These are phyloP conservation scores for Diarsia brunnea DNA, from an alignment of 2,888 invertebrate species.

Conservation along the genomic window DNA sequence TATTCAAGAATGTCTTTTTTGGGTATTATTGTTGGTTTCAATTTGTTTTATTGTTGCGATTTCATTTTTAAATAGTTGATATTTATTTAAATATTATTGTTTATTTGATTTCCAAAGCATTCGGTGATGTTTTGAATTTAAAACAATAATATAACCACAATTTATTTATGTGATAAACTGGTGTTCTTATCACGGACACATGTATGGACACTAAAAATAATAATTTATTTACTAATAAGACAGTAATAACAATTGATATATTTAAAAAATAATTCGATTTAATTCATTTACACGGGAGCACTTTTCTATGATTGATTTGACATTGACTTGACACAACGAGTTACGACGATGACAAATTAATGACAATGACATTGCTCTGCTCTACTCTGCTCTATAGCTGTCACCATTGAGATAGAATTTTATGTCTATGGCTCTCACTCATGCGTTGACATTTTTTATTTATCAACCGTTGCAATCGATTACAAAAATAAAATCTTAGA, in stretches of 20 bases:
- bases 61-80: neutral
- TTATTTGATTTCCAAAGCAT: neutral
- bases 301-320: slow-evolving; percentile 28
- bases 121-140: slow-evolving; percentile 22
- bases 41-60: neutral
- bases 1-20: neutral
- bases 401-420: no score
- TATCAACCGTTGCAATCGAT: neutral
- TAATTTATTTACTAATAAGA: no score
- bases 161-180: neutral
- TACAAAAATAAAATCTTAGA: neutral
- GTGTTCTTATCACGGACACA: neutral
- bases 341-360: neutral
- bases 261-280: no score
- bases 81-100: neutral
- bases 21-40: neutral
- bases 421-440: no score
- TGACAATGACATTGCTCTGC: slow-evolving; percentile 6
- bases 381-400: no score
- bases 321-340: slow-evolving; percentile 27
- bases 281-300: neutral
- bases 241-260: neutral
- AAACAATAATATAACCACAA: slow-evolving; percentile 62
- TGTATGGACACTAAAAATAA: neutral
- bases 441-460: neutral